These are phyloP conservation scores for Genyomyrus donnyi DNA, from an alignment of 2,113 vertebrate species.

Conservation along the genomic window DNA sequence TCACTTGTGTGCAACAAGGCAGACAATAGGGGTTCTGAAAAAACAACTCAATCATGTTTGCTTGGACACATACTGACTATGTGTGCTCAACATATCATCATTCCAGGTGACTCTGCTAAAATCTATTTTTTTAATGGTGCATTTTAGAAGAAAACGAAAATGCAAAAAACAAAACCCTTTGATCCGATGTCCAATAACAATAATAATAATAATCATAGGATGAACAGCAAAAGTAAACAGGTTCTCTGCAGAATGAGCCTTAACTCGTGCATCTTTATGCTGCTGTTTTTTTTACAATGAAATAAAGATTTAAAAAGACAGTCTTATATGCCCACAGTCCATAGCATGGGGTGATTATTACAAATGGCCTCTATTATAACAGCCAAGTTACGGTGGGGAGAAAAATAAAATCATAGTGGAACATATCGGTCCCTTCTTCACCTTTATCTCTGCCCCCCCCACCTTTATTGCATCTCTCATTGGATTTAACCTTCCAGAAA, in stretches of 20 bases:
- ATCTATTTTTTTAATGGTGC: background rate
- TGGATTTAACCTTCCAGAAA: conserved; percentile 14
- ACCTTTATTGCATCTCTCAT: conserved; percentile 4
- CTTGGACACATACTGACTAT: background rate
- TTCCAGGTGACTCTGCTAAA: background rate
- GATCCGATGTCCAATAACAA: background rate
- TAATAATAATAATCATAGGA: background rate
- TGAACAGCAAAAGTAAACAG: background rate
- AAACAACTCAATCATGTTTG: background rate
- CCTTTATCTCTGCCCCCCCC: conserved; percentile 1
- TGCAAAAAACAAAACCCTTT: background rate
- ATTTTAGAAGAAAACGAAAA: background rate
- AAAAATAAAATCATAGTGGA: conserved; percentile 62
- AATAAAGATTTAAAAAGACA: conserved; percentile 19
- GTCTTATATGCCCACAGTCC: conserved; percentile 43
- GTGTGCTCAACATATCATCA: background rate
- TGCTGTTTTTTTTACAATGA: background rate
- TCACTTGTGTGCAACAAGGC: background rate
- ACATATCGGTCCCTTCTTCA: conserved; percentile 34
- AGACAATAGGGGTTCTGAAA: background rate
- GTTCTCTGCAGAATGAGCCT: background rate
- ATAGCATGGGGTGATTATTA: conserved; percentile 56
- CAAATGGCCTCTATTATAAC: conserved; percentile 65
- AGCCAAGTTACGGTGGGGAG: conserved; percentile 52
- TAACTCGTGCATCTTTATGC: background rate